phyloP scores from a whole-genome alignment of 2,113 vertebrate species.

The human (Homo sapiens) region GRCh38 chr5:156502501-156503000 shows the following conservation, averaged over 20 bases:
- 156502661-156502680: background rate
- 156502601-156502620: no score
- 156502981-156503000: background rate
- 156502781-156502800: background rate
- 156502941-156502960: background rate
- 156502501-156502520: no score
- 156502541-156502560: no score
- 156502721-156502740: background rate
- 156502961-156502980: background rate
- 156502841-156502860: background rate
- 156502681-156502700: background rate
- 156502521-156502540: no score
- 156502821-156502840: background rate
- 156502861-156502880: slow-evolving; percentile 15
- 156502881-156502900: slow-evolving; percentile 42
- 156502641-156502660: slow-evolving; percentile 27
- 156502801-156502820: slow-evolving; percentile 30
- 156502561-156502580: no score
- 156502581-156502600: no score
- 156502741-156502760: slow-evolving; percentile 43
- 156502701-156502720: slow-evolving; percentile 28
- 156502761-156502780: slow-evolving; percentile 34
- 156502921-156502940: background rate
- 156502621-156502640: no score
- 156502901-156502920: background rate